Base-by-base conservation (phyloP, 2,888 invertebrate species). In the Heteropelma amictum region DNA sequence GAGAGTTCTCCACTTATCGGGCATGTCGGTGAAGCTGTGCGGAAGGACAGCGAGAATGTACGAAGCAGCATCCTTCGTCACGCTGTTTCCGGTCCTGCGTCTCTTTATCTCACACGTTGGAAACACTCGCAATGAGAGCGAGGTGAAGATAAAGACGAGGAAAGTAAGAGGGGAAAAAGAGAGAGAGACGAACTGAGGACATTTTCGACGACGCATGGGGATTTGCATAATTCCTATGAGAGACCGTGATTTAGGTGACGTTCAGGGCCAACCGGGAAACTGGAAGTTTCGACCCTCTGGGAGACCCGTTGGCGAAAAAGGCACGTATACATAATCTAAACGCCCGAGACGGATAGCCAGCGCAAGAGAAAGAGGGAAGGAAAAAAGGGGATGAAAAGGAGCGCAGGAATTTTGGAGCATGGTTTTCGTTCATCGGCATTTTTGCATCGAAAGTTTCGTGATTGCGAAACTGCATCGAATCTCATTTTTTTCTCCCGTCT, bases 181-280 rank as follows among this genome's bases (percentile, higher is more conserved):
- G 68, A 14, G 68, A 40, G 38, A 40, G 42, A 56, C n/a, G n/a
- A n/a, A n/a, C n/a, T n/a, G n/a, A 60, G 58, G 35, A 63, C 69
- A 38, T 28, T 26, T 45, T 12, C 45, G 61, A 64, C 54, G 61
- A 47, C 56, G 28, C 68, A 64, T 26, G 33, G 26, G 70, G 70
- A 84, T 84, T 83, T 83, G 79, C 84, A 82, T 84, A 84, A 81
- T 77, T 77, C 78, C 76, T 67, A 63, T 72, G 70, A 73, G 75
- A 58, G 53, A 63, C 70, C 14, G 78, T 81, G 83, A 84, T 84
- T 84, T 82, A 84, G 74, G 80, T 68, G 80, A 82, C 80, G 71
- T 73, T 64, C 75, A 56, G 73, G 53, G 77, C 74, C 77, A 58
- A 68, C 28, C 76, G 73, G 81, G 79, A 82, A 79, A 40, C 74